Evolutionary conservation across 2,888 invertebrate genomes (phyloP).

Genomic region (Andrena fulva): DNA sequence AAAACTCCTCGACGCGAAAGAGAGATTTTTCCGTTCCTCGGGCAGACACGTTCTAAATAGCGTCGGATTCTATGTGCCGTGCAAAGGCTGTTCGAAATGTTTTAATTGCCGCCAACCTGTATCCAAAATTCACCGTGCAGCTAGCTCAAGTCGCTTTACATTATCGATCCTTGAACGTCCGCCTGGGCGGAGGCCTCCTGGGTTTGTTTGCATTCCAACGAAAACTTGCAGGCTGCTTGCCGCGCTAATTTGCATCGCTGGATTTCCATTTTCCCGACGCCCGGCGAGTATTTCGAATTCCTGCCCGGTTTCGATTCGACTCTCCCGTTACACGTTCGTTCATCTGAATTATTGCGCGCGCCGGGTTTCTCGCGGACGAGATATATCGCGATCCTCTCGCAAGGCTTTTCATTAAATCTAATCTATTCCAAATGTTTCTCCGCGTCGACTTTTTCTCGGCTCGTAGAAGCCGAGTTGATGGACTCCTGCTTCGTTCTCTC

Average conservation of each 20-base stretch:
- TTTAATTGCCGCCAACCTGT: slow-evolving; percentile 5
- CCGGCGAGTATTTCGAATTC: slow-evolving; percentile 6
- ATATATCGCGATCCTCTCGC: background rate
- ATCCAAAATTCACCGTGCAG: slow-evolving; percentile 2
- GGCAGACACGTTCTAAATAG: no score
- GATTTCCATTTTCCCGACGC: slow-evolving; percentile 45
- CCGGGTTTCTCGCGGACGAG: slow-evolving; percentile 17
- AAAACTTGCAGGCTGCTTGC: slow-evolving; percentile 9
- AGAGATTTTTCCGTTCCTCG: no score
- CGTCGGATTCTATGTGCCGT: background rate
- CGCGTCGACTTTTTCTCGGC: background rate
- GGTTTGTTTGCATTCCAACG: slow-evolving; percentile 25
- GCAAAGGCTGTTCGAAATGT: background rate
- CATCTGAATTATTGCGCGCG: background rate
- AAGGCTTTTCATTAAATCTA: slow-evolving; percentile 13
- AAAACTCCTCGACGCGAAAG: no score
- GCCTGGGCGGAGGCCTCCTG: slow-evolving; percentile 16
- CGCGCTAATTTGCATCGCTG: slow-evolving; percentile 20
- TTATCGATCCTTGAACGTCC: slow-evolving; percentile 36
- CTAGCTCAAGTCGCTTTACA: slow-evolving; percentile 15
- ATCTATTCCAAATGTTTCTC: slow-evolving; percentile 22
- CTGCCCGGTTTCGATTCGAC: background rate
- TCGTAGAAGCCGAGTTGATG: background rate
- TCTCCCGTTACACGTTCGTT: background rate
- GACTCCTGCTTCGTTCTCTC: background rate